Conservation (phyloP, 2,888 invertebrate genomes). For the Thymelicus lineola region DNA sequence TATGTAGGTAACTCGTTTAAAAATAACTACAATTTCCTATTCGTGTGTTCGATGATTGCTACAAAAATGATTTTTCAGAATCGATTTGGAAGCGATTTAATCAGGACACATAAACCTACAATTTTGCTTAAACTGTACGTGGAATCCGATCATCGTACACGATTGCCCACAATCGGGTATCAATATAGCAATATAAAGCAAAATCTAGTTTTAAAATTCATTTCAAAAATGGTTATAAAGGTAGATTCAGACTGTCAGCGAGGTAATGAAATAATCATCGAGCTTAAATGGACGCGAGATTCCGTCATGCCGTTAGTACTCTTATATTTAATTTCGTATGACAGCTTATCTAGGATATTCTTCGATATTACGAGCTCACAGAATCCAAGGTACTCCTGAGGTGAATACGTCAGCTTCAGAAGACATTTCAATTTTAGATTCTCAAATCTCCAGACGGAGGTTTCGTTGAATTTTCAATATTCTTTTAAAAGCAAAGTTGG, state of each 20-base stretch:
- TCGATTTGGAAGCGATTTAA: too few relatives aligned
- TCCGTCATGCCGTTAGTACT: neutral
- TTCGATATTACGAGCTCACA: slow-evolving; percentile 12
- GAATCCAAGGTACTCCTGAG: slow-evolving; percentile 4
- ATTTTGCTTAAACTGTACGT: too few relatives aligned
- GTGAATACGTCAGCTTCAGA: slow-evolving; percentile 33
- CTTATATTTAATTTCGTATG: slow-evolving; percentile 8
- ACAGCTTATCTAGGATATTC: slow-evolving; percentile 16
- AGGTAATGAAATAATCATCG: neutral
- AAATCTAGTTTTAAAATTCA: neutral
- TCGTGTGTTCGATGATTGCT: too few relatives aligned
- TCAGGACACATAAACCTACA: too few relatives aligned
- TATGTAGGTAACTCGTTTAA: too few relatives aligned
- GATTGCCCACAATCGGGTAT: too few relatives aligned
- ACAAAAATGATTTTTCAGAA: too few relatives aligned
- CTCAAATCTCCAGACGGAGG: slow-evolving; percentile 30
- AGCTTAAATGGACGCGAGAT: neutral
- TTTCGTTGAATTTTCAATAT: slow-evolving; percentile 33
- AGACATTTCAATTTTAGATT: slow-evolving; percentile 39
- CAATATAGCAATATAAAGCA: too few relatives aligned
- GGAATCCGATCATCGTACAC: too few relatives aligned
- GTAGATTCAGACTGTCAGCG: neutral
- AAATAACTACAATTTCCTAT: too few relatives aligned
- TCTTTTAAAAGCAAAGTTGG: slow-evolving; percentile 20
- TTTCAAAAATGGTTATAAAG: neutral